Conservation (phyloP, 2,888 invertebrate genomes). For the Apoda limacodes region DNA sequence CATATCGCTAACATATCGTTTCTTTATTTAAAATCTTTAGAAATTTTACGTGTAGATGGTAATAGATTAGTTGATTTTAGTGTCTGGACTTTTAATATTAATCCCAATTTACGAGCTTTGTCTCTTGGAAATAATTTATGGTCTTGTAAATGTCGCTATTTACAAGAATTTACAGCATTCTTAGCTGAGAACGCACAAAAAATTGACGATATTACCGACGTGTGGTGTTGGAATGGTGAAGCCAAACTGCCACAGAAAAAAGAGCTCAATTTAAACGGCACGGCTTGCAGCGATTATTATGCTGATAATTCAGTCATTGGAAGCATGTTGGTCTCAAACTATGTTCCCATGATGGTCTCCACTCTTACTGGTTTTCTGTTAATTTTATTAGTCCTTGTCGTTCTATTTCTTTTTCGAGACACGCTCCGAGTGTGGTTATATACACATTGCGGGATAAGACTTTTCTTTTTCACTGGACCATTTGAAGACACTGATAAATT, state of each 20-base stretch:
- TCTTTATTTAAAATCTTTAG: slow-evolving; percentile 79
- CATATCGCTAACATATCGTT: slow-evolving; percentile 86
- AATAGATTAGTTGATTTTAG: slow-evolving; percentile 85
- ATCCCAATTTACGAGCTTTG: slow-evolving; percentile 78
- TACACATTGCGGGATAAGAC: slow-evolving; percentile 85
- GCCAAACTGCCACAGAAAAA: slow-evolving; percentile 80
- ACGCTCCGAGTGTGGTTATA: slow-evolving; percentile 89
- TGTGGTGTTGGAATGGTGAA: slow-evolving; percentile 85
- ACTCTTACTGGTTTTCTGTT: slow-evolving; percentile 82
- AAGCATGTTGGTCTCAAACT: slow-evolving; percentile 84
- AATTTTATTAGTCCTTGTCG: slow-evolving; percentile 79
- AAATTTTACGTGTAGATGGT: slow-evolving; percentile 84
- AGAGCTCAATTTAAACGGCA: slow-evolving; percentile 85
- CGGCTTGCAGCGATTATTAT: slow-evolving; percentile 88
- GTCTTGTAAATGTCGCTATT: slow-evolving; percentile 91
- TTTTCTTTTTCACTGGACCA: slow-evolving; percentile 74
- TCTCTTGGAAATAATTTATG: slow-evolving; percentile 87
- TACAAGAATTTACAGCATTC: slow-evolving; percentile 86
- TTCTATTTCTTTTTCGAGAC: slow-evolving; percentile 88
- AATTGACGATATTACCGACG: slow-evolving; percentile 81
- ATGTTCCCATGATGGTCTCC: slow-evolving; percentile 85
- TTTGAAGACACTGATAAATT: slow-evolving; percentile 86
- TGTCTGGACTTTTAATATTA: slow-evolving; percentile 79
- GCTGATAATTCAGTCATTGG: slow-evolving; percentile 86
- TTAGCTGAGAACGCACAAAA: slow-evolving; percentile 84